Base-by-base conservation (phyloP, 1,140 invertebrate species). In the Habropoda laboriosa region DNA sequence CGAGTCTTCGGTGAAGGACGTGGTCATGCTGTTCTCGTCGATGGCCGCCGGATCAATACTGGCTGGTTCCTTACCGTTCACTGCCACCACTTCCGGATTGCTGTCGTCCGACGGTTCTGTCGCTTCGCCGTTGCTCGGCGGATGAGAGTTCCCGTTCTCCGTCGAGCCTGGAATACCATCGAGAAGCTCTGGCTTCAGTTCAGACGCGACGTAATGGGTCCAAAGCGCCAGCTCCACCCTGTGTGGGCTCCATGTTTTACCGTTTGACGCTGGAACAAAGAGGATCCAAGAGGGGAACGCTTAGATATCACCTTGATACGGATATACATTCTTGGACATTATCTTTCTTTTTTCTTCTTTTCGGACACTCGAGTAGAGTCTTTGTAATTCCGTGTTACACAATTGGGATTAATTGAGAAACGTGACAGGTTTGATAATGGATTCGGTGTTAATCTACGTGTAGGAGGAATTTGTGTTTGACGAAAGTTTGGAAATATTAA, bases 181-280 rank as follows among this genome's bases (percentile, higher is more conserved):
- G 27, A 98, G 93, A 72, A 98, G 92, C 88, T 97, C 95, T 40
- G 97, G 97, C 90, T 97, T 96, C 82, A 97, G 90, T 83, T 98
- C 97, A 53, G 96, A 95, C 60, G 97, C 95, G 42, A 98, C 95
- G 89, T 96, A 97, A 92, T 98, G 97, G 73, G 97, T 96, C 97
- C 97, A 99, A 57, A 99, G 90, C 7, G 97, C 97, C 84, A 98
- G 90, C 92, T 99, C 98, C 35, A 99, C 97, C 91, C 94, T 94
- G 92, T 97, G 97, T n/a, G 97, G 96, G 75, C 95, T 97, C 97
- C 97, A 98, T 35, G 93, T 90, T 49, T 90, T 92, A 90, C 94
- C 90, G 91, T 93, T 91, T 85, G 87, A 91, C 91, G 94, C 93
- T 95, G 94, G 75, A 79, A 92, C 21, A 67, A 66, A 55, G 1